These are phyloP conservation scores for Polydrusus pterygomalis DNA, from an alignment of 2,888 invertebrate genomes.

Conservation along the genomic window DNA sequence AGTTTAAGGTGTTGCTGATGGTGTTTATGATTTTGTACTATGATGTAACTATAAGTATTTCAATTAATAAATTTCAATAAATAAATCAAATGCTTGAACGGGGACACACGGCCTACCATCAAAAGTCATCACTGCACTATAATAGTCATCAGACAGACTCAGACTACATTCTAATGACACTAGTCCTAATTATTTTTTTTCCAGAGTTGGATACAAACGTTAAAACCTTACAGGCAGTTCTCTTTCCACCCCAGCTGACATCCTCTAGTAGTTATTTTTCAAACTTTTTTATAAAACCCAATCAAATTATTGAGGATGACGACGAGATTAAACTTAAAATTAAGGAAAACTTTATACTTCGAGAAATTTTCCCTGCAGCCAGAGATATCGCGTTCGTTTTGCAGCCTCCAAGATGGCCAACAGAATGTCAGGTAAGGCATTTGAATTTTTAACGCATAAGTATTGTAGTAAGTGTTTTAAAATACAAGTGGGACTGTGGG, in stretches of 20 bases:
- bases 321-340: conserved; percentile 65
- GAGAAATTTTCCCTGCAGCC: conserved; percentile 77
- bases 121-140: no score
- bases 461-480: no score
- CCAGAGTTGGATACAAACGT: conserved; percentile 71
- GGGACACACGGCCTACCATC: no score
- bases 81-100: no score
- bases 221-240: conserved; percentile 79
- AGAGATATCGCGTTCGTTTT: conserved; percentile 73
- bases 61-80: no score
- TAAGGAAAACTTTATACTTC: conserved; percentile 69
- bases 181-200: neutral
- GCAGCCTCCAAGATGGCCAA: conserved; percentile 90
- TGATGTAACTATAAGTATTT: no score
- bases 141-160: no score
- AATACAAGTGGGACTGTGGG: no score
- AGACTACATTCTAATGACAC: no score
- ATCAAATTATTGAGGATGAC: conserved; percentile 45
- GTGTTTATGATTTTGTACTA: no score
- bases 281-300: conserved; percentile 79
- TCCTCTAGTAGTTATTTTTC: conserved; percentile 75
- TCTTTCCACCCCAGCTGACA: conserved; percentile 75
- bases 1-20: no score
- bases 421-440: conserved; percentile 86
- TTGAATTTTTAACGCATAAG: no score